Conservation (phyloP, 2,888 invertebrate species). For the Xestia xanthographa region DNA sequence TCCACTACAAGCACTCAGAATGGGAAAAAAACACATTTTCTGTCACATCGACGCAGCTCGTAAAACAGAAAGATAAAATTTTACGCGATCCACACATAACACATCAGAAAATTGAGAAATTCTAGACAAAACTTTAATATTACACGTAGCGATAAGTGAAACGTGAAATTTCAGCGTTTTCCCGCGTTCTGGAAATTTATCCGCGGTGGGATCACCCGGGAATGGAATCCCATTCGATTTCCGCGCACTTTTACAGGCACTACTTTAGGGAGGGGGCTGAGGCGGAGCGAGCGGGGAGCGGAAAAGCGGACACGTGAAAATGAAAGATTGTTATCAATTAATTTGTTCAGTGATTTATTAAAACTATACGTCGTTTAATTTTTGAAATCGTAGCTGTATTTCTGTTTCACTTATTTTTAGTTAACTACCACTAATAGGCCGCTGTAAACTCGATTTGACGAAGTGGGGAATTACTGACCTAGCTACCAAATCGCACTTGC, state of each 20-base stretch:
- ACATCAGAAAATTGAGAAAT: constrained; percentile 56
- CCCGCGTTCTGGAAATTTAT: constrained; percentile 63
- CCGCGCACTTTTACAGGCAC: constrained; percentile 74
- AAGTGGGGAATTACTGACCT: neutral
- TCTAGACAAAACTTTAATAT: constrained; percentile 68
- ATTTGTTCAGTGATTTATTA: constrained; percentile 63
- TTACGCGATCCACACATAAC: constrained; percentile 53
- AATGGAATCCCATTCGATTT: constrained; percentile 82
- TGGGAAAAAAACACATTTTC: constrained; percentile 43
- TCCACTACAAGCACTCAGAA: constrained; percentile 35
- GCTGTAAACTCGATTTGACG: neutral
- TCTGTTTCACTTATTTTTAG: neutral
- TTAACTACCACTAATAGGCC: neutral
- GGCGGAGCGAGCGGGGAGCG: constrained; percentile 48
- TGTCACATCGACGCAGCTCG: constrained; percentile 56
- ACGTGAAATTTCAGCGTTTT: constrained; percentile 61
- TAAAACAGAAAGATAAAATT: constrained; percentile 66
- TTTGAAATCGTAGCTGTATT: neutral
- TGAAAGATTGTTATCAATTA: constrained; percentile 65
- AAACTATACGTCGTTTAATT: constrained; percentile 33
- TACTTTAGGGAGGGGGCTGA: constrained; percentile 53
- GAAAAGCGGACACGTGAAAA: constrained; percentile 44
- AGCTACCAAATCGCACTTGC: neutral
- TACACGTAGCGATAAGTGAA: constrained; percentile 61
- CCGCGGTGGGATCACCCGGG: constrained; percentile 70